Evolutionary conservation across 2,113 vertebrate genomes (phyloP).

Genomic region (Octodon degus): DNA sequence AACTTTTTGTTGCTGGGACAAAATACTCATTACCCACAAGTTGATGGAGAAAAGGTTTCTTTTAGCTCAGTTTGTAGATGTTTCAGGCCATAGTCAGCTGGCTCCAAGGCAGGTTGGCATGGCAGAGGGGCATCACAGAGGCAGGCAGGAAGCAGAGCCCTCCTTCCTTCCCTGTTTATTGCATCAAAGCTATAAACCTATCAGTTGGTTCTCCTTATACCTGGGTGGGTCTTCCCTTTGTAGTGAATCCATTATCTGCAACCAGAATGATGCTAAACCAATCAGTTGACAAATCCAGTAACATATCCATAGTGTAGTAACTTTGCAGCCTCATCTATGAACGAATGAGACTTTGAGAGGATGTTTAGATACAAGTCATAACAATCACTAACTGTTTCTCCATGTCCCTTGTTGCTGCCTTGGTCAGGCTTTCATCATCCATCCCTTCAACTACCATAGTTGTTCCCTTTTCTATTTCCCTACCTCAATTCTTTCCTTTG

Average conservation of each 20-base stretch:
- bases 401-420: not conserved
- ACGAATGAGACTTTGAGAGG: not conserved
- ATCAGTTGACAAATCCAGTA: not conserved
- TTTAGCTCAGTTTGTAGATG: not conserved
- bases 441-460: not conserved
- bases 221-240: not conserved
- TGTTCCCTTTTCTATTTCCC: not conserved
- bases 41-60: not conserved
- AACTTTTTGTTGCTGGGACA: not conserved
- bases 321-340: not conserved
- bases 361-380: not conserved
- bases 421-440: not conserved
- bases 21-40: not conserved
- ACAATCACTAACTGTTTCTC: not conserved
- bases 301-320: not conserved
- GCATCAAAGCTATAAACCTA: not conserved
- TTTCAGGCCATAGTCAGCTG: not conserved
- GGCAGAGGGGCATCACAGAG: not conserved
- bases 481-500: not conserved
- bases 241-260: not conserved
- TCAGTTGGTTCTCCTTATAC: not conserved
- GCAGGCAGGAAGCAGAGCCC: not conserved
- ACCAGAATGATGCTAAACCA: not conserved
- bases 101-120: not conserved
- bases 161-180: not conserved